phyloP scores from a whole-genome alignment of 2,888 invertebrate genomes.

The Orthonychiurus folsomi region DNA sequence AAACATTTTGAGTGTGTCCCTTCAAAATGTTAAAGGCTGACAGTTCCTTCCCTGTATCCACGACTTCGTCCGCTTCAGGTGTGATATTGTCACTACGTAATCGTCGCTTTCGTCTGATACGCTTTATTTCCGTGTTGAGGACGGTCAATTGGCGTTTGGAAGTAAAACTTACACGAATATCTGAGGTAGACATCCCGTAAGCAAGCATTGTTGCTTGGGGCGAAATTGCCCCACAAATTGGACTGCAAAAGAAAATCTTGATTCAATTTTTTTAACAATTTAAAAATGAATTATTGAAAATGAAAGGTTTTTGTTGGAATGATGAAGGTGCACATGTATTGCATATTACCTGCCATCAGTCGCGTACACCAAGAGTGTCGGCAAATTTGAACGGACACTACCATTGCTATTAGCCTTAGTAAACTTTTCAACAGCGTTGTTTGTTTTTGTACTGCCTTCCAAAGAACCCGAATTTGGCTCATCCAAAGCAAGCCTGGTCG shows the following conservation, averaged over 20 bases:
- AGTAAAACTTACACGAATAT: constrained; percentile 25
- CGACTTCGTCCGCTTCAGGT: not conserved
- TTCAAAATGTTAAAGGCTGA: not conserved
- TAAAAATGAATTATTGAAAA: not conserved
- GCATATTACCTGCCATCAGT: constrained; percentile 30
- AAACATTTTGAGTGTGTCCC: constrained; percentile 35
- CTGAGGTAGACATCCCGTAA: constrained; percentile 26
- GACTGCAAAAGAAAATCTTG: constrained; percentile 17
- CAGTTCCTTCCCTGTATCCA: not conserved
- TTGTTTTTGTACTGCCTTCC: not conserved
- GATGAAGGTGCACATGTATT: too few species aligned
- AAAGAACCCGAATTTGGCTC: not conserved
- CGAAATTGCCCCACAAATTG: constrained; percentile 31
- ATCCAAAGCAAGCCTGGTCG: constrained; percentile 9
- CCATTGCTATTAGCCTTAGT: not conserved
- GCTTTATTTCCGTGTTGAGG: constrained; percentile 11
- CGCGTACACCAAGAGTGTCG: constrained; percentile 26
- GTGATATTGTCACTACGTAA: not conserved
- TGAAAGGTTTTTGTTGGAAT: too few species aligned
- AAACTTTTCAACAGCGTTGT: not conserved
- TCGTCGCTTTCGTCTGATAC: constrained; percentile 12
- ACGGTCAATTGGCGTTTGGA: constrained; percentile 16
- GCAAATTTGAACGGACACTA: constrained; percentile 23
- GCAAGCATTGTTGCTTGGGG: constrained; percentile 29
- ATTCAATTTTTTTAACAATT: too few species aligned